These are phyloP conservation scores for Microctenopoma steveboyesi DNA, from an alignment of 2,797 vertebrate species.

Conservation along the genomic window DNA sequence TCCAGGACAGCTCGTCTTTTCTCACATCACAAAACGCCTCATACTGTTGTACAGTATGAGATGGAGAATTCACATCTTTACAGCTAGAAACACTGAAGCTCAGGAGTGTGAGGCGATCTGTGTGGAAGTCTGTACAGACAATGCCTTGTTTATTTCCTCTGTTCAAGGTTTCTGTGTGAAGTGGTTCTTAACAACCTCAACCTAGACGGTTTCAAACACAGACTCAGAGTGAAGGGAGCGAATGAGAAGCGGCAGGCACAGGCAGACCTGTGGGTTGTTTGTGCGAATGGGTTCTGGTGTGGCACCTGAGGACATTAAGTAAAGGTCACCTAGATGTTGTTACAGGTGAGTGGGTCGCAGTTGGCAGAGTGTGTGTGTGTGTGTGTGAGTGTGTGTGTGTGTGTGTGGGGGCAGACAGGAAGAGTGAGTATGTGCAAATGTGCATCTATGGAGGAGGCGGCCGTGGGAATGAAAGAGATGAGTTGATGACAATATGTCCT, in stretches of 20 bases:
- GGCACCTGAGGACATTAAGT: conserved; percentile 70
- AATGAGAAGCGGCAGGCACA: conserved; percentile 75
- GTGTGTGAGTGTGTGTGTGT: conserved; percentile 28
- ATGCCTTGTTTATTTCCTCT: conserved; percentile 72
- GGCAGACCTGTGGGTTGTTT: conserved; percentile 73
- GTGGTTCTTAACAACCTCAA: conserved; percentile 72
- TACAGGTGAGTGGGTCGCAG: conserved; percentile 76
- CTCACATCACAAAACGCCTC: conserved; percentile 46
- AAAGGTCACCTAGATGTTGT: conserved; percentile 80
- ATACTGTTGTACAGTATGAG: conserved; percentile 26
- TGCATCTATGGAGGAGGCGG: conserved; percentile 54
- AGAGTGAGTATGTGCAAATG: conserved; percentile 36
- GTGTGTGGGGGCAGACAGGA: conserved; percentile 9
- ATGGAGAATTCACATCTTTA: conserved; percentile 63
- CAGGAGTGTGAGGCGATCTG: conserved; percentile 48
- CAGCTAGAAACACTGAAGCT: conserved; percentile 46
- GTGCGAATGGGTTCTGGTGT: conserved; percentile 64
- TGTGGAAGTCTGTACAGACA: conserved; percentile 63
- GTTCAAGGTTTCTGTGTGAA: conserved; percentile 70
- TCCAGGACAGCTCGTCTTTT: conserved; percentile 26
- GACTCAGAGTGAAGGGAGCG: conserved; percentile 56
- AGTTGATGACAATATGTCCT: conserved; percentile 82
- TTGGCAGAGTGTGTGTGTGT: conserved; percentile 4
- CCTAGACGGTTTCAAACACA: conserved; percentile 61
- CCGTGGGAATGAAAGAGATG: conserved; percentile 65